These are phyloP conservation scores for Nothoprocta perdicaria DNA, from an alignment of 2,113 vertebrate species.

Conservation along the genomic window DNA sequence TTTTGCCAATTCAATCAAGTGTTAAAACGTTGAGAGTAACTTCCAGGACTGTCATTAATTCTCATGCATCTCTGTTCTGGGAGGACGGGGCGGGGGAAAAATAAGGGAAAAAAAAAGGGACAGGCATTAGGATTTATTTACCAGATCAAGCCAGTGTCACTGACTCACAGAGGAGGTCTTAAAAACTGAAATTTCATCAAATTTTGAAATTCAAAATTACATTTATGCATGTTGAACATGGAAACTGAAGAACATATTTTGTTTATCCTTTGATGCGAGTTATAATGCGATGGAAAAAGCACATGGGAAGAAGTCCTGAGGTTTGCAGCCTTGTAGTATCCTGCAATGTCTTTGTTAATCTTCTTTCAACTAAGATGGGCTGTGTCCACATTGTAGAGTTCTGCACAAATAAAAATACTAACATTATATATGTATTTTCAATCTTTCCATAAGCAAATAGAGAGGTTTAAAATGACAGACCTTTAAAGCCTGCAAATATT, in stretches of 20 bases:
- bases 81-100: background rate
- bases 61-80: background rate
- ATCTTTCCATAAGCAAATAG: background rate
- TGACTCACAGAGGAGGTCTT: background rate
- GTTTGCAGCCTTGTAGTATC: background rate
- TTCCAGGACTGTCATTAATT: background rate
- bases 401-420: background rate
- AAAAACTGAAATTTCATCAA: background rate
- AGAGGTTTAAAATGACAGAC: background rate
- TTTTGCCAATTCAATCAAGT: background rate
- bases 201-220: background rate
- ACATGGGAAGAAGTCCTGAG: background rate
- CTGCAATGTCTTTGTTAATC: background rate
- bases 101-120: rapidly evolving
- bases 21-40: background rate
- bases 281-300: background rate
- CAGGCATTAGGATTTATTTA: background rate
- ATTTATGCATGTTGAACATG: background rate
- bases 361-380: background rate
- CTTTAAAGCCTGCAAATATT: background rate
- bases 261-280: background rate
- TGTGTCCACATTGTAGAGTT: background rate
- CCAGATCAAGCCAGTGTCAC: background rate
- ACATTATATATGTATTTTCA: background rate
- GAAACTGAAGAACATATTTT: background rate